These are phyloP conservation scores for Turritopsis dohrnii DNA, from an alignment of 30 jellyfish, hydroid and myxozoan genomes.

Conservation along the genomic window DNA sequence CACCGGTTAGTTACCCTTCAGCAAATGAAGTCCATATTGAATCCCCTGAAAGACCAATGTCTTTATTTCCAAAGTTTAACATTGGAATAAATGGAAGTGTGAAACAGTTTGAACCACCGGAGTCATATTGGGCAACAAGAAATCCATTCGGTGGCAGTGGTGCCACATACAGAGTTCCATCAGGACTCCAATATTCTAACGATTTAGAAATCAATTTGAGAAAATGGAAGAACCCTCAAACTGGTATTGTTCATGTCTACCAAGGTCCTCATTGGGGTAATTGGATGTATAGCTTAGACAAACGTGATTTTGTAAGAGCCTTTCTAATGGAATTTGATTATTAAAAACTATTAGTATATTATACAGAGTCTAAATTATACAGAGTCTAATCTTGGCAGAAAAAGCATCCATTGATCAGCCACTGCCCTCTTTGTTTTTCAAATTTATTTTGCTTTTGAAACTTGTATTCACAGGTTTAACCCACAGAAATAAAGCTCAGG, in stretches of 20 bases:
- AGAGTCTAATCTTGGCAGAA: not conserved
- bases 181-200: slow-evolving; percentile 67
- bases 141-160: slow-evolving; percentile 89
- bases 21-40: slow-evolving; percentile 70
- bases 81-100: slow-evolving; percentile 95
- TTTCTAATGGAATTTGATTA: not conserved
- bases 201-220: slow-evolving; percentile 71
- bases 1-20: slow-evolving; percentile 47
- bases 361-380: not conserved
- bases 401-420: too few relatives aligned
- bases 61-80: slow-evolving; percentile 56
- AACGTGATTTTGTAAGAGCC: slow-evolving; percentile 62
- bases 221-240: slow-evolving; percentile 72
- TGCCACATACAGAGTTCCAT: slow-evolving; percentile 80
- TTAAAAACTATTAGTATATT: too few relatives aligned
- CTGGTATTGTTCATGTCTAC: slow-evolving; percentile 95
- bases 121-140: slow-evolving; percentile 89
- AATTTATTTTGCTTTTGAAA: too few relatives aligned
- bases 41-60: slow-evolving; percentile 61
- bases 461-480: too few relatives aligned
- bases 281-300: slow-evolving; percentile 81
- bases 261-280: slow-evolving; percentile 96
- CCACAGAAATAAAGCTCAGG: too few relatives aligned
- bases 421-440: too few relatives aligned
- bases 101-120: slow-evolving; percentile 85